Evolutionary conservation across 1,140 invertebrate genomes (phyloP).

Genomic region (Hyles vespertilio): DNA sequence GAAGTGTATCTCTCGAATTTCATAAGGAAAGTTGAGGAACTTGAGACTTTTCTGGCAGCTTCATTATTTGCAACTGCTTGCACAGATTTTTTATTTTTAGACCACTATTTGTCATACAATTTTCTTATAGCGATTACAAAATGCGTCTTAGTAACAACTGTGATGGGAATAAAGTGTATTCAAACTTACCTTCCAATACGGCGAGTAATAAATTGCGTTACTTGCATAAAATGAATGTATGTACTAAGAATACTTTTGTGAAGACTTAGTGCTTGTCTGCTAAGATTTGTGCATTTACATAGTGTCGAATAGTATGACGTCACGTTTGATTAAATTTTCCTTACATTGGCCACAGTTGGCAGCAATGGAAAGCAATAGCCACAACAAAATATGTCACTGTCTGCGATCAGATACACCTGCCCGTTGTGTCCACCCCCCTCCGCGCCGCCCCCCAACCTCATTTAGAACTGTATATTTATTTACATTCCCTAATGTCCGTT

Average conservation of each 20-base stretch:
- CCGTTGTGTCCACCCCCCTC: slow-evolving; percentile 5
- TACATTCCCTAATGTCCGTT: too few relatives aligned
- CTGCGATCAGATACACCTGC: slow-evolving; percentile 25
- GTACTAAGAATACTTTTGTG: too few relatives aligned
- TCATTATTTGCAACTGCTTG: slow-evolving; percentile 40
- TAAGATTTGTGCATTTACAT: background rate
- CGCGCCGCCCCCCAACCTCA: slow-evolving; percentile 13
- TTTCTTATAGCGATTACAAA: too few relatives aligned
- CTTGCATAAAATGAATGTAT: too few relatives aligned
- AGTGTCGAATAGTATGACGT: background rate
- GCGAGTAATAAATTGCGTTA: too few relatives aligned
- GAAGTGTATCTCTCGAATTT: slow-evolving; percentile 13
- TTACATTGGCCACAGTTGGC: slow-evolving; percentile 20
- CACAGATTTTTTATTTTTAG: slow-evolving; percentile 17
- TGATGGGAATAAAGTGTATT: too few relatives aligned
- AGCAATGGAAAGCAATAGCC: slow-evolving; percentile 21
- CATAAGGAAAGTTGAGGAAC: slow-evolving; percentile 15
- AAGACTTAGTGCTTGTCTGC: too few relatives aligned
- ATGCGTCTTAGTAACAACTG: too few relatives aligned
- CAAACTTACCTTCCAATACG: too few relatives aligned
- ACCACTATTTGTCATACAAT: background rate
- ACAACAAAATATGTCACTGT: slow-evolving; percentile 41
- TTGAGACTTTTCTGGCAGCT: slow-evolving; percentile 45
- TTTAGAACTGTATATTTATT: slow-evolving; percentile 17
- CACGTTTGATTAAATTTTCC: slow-evolving; percentile 1